Evolutionary conservation across 1,140 invertebrate species (phyloP).

Genomic region (Sweltsa coloradensis): DNA sequence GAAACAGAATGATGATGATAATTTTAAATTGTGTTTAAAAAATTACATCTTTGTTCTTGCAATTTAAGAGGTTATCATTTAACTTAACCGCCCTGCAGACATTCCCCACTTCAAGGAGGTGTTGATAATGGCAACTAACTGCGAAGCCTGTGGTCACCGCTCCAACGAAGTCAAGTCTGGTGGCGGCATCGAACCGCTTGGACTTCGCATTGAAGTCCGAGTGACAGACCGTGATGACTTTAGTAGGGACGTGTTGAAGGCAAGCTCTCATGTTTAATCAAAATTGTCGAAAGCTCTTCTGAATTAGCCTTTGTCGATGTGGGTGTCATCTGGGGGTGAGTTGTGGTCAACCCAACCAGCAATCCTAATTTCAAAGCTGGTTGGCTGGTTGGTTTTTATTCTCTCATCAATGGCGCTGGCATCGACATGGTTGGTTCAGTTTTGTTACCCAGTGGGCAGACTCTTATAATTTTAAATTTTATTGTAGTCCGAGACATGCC

Average conservation of each 20-base stretch:
- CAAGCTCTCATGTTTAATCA: no score
- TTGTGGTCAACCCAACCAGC: no score
- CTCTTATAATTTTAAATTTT: conserved; percentile 14
- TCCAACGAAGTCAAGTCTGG: conserved; percentile 96
- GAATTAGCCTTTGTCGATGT: no score
- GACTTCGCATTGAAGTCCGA: conserved; percentile 63
- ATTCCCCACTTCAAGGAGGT: conserved; percentile 97
- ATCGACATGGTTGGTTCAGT: no score
- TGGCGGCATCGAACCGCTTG: conserved; percentile 74
- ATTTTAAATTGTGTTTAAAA: no score
- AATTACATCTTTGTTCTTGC: no score
- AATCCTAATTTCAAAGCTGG: no score
- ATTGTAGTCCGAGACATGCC: conserved; percentile 80
- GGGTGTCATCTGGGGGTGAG: no score
- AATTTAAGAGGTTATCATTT: neutral
- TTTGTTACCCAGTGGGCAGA: no score
- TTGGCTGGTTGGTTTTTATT: no score
- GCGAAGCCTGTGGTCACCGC: conserved; percentile 78
- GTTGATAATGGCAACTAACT: conserved; percentile 92
- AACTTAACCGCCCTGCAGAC: conserved; percentile 34
- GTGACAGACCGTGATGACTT: conserved; percentile 69
- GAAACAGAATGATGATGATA: neutral
- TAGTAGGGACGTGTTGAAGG: conserved; percentile 85
- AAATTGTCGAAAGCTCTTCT: no score
- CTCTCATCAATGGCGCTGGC: no score